These are phyloP conservation scores for Acropternis orthonyx DNA, from an alignment of 2,797 vertebrate genomes.

Conservation along the genomic window DNA sequence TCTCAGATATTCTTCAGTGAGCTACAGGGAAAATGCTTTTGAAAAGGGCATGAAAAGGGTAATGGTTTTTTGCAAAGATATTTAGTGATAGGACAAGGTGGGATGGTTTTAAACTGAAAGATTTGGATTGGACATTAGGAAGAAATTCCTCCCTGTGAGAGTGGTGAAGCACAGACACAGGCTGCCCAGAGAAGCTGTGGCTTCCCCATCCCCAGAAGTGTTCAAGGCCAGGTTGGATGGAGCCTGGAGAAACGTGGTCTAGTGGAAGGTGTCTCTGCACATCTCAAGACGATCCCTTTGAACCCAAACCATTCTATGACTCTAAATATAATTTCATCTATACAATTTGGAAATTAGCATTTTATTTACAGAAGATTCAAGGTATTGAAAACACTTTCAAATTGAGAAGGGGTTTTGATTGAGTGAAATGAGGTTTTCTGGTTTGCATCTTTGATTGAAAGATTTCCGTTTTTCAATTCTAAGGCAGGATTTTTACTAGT, in stretches of 20 bases:
- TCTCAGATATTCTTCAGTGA: not conserved
- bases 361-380: not conserved
- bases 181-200: fast-evolving
- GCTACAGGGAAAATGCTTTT: not conserved
- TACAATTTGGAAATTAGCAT: not conserved
- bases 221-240: not conserved
- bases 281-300: not conserved
- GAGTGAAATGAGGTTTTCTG: not conserved
- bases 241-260: not conserved
- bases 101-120: not conserved
- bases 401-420: not conserved
- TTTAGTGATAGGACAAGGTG: not conserved
- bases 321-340: not conserved
- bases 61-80: not conserved
- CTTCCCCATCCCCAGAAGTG: not conserved
- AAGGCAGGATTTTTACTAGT: not conserved
- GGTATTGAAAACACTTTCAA: not conserved
- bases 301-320: not conserved
- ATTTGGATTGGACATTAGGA: not conserved
- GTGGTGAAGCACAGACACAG: not conserved
- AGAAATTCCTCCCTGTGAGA: not conserved
- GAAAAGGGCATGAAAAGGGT: not conserved
- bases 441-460: not conserved
- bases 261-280: not conserved
- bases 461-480: not conserved